These are phyloP conservation scores for Aspiorhynchus laticeps DNA, from an alignment of 2,113 vertebrate species.

Conservation along the genomic window DNA sequence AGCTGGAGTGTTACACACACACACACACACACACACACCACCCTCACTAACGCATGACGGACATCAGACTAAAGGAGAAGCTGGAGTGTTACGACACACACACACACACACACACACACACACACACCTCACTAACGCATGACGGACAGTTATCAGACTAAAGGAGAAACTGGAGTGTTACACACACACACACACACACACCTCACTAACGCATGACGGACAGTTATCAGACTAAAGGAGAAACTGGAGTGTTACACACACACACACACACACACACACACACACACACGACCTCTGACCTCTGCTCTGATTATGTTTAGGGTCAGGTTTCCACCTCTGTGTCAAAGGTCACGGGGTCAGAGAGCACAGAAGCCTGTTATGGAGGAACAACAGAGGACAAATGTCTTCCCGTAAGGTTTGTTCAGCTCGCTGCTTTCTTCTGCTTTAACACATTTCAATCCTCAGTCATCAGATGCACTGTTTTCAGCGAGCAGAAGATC, in stretches of 20 bases:
- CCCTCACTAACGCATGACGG: background rate
- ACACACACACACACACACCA: slow-evolving; percentile 22
- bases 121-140: background rate
- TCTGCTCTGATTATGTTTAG: slow-evolving; percentile 18
- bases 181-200: background rate
- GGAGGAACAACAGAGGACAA: background rate
- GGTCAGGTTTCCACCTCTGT: slow-evolving; percentile 41
- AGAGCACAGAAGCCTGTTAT: slow-evolving; percentile 6
- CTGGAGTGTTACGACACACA: background rate
- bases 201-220: background rate
- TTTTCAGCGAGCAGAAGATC: background rate
- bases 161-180: background rate
- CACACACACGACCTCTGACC: background rate
- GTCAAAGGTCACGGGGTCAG: slow-evolving; percentile 28
- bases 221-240: background rate
- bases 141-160: background rate
- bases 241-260: background rate
- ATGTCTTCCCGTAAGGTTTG: background rate
- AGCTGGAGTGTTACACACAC: background rate
- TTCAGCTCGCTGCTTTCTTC: background rate
- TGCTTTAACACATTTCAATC: background rate
- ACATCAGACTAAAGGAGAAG: background rate
- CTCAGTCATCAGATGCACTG: background rate
- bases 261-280: slow-evolving; percentile 22
- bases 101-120: slow-evolving; percentile 25